Evolutionary conservation across 2,888 invertebrate species (phyloP), one percentile per base, ranked within the genome.

Genomic region (Odontothrips loti): DNA sequence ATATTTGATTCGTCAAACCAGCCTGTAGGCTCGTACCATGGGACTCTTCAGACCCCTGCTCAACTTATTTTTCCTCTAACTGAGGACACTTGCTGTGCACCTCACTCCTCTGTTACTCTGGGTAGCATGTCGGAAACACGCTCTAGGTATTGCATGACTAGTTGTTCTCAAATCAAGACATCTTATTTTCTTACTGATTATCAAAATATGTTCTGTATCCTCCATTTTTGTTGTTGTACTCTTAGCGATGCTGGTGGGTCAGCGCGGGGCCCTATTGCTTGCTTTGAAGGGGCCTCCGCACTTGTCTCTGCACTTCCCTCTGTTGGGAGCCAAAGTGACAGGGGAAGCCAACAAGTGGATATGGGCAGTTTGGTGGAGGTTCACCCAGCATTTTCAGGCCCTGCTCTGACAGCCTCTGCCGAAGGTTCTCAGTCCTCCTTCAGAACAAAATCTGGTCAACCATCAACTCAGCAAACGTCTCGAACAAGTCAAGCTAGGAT

Each of bases 51-150:
- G 27, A 75, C 68, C 23, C 68, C 68, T 1, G 68, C 68, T 27
- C 68, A 75, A 27, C 68, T 75, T 27, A 27, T 27, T 27, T 75
- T 75, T 12, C 68, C 68, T 27, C 68, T 75, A 1, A 75, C n/a
- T 12, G 68, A 75, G 27, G 68, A 75, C 27, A 75, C 68, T 23
- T 75, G 68, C 27, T 75, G 68, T 75, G 68, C 68, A 12, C 68
- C 68, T 75, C 68, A 75, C 27, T 75, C 68, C 0, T 75, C 68
- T 23, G 23, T 75, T 23, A 75, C 68, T 75, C 68, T 75, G 27
- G 68, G 68, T 12, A 75, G 68, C 68, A 75, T 75, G 68, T 75
- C 68, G 23, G 68, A 27, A 75, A 23, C 23, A 75, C 68, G 68
- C 12, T 75, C 68, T 75, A n/a, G 23, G 27, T 23, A 27, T n/a